Base-by-base conservation (phyloP, 2,888 invertebrate genomes). In the Aspidapion aeneum region DNA sequence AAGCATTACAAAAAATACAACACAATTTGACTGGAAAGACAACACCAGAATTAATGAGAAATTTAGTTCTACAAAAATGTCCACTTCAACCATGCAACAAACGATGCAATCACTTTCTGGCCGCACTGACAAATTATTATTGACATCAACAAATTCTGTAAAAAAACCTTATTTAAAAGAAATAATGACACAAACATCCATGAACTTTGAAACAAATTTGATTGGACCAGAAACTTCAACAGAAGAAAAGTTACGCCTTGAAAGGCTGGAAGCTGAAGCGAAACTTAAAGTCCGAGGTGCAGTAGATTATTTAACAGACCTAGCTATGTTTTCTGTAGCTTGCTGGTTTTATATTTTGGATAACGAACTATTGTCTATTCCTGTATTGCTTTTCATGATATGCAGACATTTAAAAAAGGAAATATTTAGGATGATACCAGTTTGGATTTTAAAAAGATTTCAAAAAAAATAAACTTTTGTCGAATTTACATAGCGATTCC, bases 281-380 rank as follows among this genome's bases (percentile, higher is more conserved):
- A 86, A 88, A 73, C 82, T 83, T 35, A 89, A 87, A 69, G 90
- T 91, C 1, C 84, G 88, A 67, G 85, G 88, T 1, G 86, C 85
- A 0, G 81, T 92, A 20, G 89, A 88, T 74, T 92, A 90, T 74
- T 80, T 87, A 20, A 90, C 90, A 0, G 93, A 93, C 77, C 77
- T 91, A 63, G 88, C 89, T 52, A 83, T 93, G 72, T 85, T 93
- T 64, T 69, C 88, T 49, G 85, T 92, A 16, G 93, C 93, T 20
- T 87, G 90, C 77, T 93, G 92, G 87, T 83, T 93, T 48, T 93
- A 92, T 79, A 79, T 92, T 62, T 93, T 92, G 74, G 89, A 90
- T 74, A 90, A 90, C 74, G 91, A 91, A 75, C 83, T 89, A 68
- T 82, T 91, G 57, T 91, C 91, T n/a, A 84, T 93, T 70, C 93